Conservation (phyloP, 2,888 invertebrate species). For the Drosophila atroscutellata region DNA sequence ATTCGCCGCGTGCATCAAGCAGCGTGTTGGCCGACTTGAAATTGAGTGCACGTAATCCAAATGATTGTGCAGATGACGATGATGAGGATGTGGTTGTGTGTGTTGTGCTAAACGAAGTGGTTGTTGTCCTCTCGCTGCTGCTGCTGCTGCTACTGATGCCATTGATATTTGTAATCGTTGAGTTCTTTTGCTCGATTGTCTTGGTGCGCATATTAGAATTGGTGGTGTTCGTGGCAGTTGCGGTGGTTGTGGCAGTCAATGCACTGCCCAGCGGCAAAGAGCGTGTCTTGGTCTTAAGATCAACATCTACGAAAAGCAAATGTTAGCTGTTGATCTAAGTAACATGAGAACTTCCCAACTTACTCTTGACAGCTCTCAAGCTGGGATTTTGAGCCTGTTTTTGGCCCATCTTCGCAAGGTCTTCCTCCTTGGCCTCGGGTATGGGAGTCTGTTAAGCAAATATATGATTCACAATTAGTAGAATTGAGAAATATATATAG, state of each 20-base stretch:
- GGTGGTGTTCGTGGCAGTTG: constrained; percentile 20
- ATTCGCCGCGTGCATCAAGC: constrained; percentile 68
- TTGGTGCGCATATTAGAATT: constrained; percentile 44
- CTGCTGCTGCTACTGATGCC: constrained; percentile 3
- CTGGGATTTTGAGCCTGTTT: constrained; percentile 80
- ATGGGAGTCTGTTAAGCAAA: constrained; percentile 87
- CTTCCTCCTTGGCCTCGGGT: constrained; percentile 92
- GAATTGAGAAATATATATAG: neutral
- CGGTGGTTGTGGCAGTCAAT: constrained; percentile 58
- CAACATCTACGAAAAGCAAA: constrained; percentile 49
- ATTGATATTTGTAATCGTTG: constrained; percentile 8
- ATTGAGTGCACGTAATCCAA: constrained; percentile 68
- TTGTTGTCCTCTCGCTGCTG: constrained; percentile 16
- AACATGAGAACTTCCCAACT: neutral
- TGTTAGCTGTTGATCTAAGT: neutral
- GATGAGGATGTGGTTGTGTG: constrained; percentile 16
- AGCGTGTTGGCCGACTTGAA: constrained; percentile 69
- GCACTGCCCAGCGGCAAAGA: constrained; percentile 83
- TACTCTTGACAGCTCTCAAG: constrained; percentile 50
- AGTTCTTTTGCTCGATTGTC: constrained; percentile 49
- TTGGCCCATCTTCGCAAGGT: constrained; percentile 87
- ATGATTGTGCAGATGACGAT: constrained; percentile 37
- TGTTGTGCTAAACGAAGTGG: constrained; percentile 14
- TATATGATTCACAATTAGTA: neutral
- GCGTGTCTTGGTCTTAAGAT: constrained; percentile 81